Evolutionary conservation across 2,113 vertebrate species (phyloP), one percentile per base, ranked within the genome.

Genomic region (Plectropomus leopardus): DNA sequence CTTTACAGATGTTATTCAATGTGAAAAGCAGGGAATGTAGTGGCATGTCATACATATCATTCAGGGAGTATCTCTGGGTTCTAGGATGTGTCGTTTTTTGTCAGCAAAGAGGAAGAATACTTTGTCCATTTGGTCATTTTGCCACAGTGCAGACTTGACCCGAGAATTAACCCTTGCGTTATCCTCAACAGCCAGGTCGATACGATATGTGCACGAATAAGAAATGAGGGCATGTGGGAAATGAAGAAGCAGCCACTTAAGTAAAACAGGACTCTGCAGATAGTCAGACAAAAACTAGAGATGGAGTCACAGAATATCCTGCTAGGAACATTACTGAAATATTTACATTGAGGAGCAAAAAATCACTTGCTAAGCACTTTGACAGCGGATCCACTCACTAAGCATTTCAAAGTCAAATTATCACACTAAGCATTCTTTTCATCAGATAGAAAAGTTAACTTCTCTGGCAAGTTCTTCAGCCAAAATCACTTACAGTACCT

Each of bases 381-480:
- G 82, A 88, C 50, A 42, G 76, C 76, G 79, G 80, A 89, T 83
- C 82, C 77, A 66, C 68, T 73, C 74, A 23, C 71, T 83, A 36
- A 85, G 89, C 87, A 64, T 77, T 78, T 86, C 73, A 83, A 73
- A 76, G 79, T 82, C 44, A 87, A 80, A 83, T 86, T 7, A 84
- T 85, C 78, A 44, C 77, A 86, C 84, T 77, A 72, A 88, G 87
- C 84, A 82, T 87, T 89, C 71, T 73, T 83, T 76, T n/a, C 75
- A 92, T 90, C 81, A 78, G 82, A 89, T 86, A 66, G 76, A 76
- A 80, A 87, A 92, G 87, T 89, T 71, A 82, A 83, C 76, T 87
- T 87, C 60, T 51, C 61, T 68, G 71, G 58, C 21, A 69, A 72
- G 53, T 78, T 71, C 58, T 54, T 72, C 50, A 24, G 34, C 17